These are phyloP conservation scores for Marmota flaviventris DNA, from an alignment of 2,113 vertebrate species.

Conservation along the genomic window DNA sequence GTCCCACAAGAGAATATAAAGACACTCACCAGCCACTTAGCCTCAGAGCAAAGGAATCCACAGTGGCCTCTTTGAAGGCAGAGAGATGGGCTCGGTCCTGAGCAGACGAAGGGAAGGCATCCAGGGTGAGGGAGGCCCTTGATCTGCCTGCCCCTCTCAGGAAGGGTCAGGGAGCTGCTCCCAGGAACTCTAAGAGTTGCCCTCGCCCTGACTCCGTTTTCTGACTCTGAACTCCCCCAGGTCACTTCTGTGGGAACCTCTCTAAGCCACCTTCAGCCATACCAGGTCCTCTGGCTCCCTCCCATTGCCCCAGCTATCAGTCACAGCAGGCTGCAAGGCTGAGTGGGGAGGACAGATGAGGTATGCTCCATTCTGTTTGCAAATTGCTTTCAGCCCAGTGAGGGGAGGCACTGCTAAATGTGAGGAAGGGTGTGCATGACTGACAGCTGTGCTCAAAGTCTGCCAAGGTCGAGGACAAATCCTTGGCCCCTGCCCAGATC, in stretches of 20 bases:
- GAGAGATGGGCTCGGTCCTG: neutral
- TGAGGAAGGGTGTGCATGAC: neutral
- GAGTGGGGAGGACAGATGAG: neutral
- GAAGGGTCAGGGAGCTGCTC: neutral
- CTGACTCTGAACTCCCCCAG: neutral
- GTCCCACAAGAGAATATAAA: neutral
- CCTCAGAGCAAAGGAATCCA: neutral
- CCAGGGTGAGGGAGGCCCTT: neutral
- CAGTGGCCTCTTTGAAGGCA: neutral
- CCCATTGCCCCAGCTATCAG: neutral
- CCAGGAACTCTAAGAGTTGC: neutral
- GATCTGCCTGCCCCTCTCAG: neutral
- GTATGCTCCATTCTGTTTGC: neutral
- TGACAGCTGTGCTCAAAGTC: neutral
- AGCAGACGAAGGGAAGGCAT: neutral
- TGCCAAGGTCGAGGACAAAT: neutral
- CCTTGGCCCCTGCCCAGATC: neutral
- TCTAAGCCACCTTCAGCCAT: neutral
- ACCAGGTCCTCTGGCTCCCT: neutral
- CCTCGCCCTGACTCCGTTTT: neutral
- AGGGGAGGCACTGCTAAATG: neutral
- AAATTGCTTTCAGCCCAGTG: conserved; percentile 27
- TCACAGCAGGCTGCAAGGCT: neutral
- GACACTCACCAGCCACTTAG: neutral
- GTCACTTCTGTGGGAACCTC: neutral